Evolutionary conservation across 1,140 invertebrate species (phyloP), one percentile per base, ranked within the genome.

Genomic region (Nasonia vitripennis): DNA sequence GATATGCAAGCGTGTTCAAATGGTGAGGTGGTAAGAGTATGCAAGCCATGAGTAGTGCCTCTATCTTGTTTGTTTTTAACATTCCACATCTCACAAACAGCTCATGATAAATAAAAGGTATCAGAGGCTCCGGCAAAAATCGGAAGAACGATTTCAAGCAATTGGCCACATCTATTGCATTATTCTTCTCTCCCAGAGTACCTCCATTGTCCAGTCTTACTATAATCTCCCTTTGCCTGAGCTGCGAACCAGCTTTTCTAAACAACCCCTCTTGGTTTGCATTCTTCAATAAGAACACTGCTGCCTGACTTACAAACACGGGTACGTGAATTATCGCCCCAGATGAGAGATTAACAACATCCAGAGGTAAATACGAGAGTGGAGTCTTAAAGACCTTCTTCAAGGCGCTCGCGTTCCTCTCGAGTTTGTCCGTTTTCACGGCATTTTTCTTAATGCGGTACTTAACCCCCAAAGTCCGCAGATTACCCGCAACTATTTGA

Each of bases 121-220:
- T 96, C 20, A 98, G 93, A 3, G 97, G 97, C 87, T 98, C 97
- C 9, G 97, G 97, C 48, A 98, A 91, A 88, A 96, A 95, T 77
- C 97, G 93, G 68, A 98, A 95, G 89, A 98, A 98, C 71, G 96
- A 95, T 90, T 98, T 98, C 14, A 98, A 92, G 71, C 97, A 95
- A 92, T 95, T 96, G 10, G 97, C 96, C 12, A 98, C 95, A 94
- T 98, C 97, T 88, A 97, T 95, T 1, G 96, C 95, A 91, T 97
- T 95, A 89, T 95, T 94, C 3, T 95, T 94, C 31, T 95, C 94
- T 37, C 94, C 94, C 41, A 96, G 92, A 79, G 91, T 92, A 41
- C 94, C 94, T 27, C 96, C 96, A 80, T 93, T 94, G 89, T 97
- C 95, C n/a, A 97, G 88, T 62, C 94, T 92, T 84, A 93, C 95